Base-by-base conservation (phyloP, 2,888 invertebrate species). In the Eumerus sabulonum region DNA sequence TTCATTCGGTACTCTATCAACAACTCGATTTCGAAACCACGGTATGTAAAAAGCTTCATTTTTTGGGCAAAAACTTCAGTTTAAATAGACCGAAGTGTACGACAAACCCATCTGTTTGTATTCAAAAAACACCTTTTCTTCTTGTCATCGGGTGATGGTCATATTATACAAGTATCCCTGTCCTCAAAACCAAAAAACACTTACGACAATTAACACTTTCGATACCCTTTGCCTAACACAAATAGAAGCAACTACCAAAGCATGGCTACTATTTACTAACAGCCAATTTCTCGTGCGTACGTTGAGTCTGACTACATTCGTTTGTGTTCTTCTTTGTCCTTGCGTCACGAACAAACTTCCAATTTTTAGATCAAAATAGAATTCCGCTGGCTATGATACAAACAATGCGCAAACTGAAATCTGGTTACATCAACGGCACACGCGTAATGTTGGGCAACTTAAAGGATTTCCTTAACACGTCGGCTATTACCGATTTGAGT, bases 361-460 rank as follows among this genome's bases (percentile, higher is more conserved):
- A 62, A 13, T 53, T 35, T 40, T n/a, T 88, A 96, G 97, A 97
- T 90, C 94, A 97, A 89, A 96, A 95, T 72, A 95, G 93, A 90
- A 94, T 97, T 79, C 98, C 98, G 0, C 91, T 96, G 87, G 96
- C 98, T 0, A 96, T 99, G 93, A 94, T 98, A 84, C 97, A 98
- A 1, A 99, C 99, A 1, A 96, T 99, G 93, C 97, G 98, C 87
- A 99, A 99, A 89, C 90, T 99, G 2, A 98, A 98, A 88, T 98
- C 98, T 74, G 99, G 99, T 9, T 99, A 99, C 87, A 97, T 99
- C 62, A 98, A 98, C 86, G 99, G 99, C n/a, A 98, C 99, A 0
- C 92, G 98, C 84, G 98, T 99, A 0, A 96, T 98, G 68, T 90
- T 99, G 73, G 98, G 99, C n/a, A 94, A 95, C 87, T 90, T 99